phyloP scores from a whole-genome alignment of 35 echinoderm and acorn worm genomes.

The Ophiothrix spiculata region DNA sequence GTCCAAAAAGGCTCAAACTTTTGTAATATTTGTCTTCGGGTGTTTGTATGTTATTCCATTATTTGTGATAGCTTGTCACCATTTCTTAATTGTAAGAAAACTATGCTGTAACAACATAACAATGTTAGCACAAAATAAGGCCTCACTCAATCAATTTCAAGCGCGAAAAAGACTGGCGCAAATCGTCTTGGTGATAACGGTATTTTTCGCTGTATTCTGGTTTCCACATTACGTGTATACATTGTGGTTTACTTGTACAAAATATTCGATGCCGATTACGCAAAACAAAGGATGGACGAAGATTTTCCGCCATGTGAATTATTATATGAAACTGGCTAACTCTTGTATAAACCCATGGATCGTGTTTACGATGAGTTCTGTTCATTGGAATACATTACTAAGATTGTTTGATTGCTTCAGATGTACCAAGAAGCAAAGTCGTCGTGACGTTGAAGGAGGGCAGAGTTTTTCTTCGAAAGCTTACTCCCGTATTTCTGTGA shows the following conservation, averaged over 20 bases:
- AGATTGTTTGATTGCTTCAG: too few species aligned
- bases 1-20: neutral
- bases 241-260: slow-evolving; percentile 31
- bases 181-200: slow-evolving; percentile 52
- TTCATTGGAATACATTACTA: slow-evolving; percentile 32
- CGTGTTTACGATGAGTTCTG: slow-evolving; percentile 70
- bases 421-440: too few species aligned
- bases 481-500: too few species aligned
- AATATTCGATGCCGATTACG: neutral
- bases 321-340: slow-evolving; percentile 13
- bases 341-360: slow-evolving; percentile 56
- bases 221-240: slow-evolving; percentile 68
- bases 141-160: slow-evolving; percentile 37
- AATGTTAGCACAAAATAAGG: neutral
- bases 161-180: slow-evolving; percentile 65
- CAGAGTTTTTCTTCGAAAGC: too few species aligned
- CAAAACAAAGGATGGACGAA: neutral
- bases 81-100: neutral
- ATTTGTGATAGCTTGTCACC: neutral
- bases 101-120: neutral
- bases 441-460: too few species aligned
- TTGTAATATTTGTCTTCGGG: neutral
- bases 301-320: neutral
- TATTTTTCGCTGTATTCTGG: slow-evolving; percentile 85
- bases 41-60: neutral